These are phyloP conservation scores for Megalurothrips usitatus DNA, from an alignment of 2,888 invertebrate genomes.

Conservation along the genomic window DNA sequence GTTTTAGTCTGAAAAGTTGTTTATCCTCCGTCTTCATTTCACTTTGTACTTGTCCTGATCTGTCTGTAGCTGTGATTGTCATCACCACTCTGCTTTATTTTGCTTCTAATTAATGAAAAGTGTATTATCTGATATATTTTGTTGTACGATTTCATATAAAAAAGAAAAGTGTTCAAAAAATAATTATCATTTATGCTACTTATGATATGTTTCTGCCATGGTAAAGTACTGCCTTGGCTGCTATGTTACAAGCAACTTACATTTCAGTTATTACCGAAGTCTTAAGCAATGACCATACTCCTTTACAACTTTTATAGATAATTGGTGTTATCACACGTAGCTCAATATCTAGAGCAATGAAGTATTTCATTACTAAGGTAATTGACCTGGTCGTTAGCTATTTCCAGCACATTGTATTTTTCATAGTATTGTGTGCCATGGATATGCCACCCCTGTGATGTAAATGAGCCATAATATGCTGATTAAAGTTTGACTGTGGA, in stretches of 20 bases:
- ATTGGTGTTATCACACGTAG: not conserved
- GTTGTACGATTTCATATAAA: not conserved
- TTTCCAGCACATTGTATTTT: not conserved
- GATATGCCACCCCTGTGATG: not conserved
- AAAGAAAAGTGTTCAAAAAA: not conserved
- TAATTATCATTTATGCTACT: not conserved
- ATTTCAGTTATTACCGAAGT: no score
- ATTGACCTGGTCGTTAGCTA: not conserved
- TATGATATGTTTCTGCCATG: not conserved
- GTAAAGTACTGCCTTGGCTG: not conserved
- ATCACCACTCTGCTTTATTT: not conserved
- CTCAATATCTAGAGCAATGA: not conserved
- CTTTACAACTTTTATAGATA: not conserved
- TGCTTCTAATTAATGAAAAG: not conserved
- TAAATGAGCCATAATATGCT: not conserved
- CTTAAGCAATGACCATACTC: not conserved
- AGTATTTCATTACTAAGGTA: not conserved
- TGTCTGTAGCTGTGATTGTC: not conserved
- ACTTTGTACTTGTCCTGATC: not conserved
- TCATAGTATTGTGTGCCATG: not conserved
- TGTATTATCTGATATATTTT: not conserved
- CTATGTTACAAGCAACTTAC: no score
- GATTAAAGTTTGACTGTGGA: not conserved
- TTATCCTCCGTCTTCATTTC: not conserved
- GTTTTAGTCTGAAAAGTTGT: not conserved